Conservation (phyloP, 2,797 vertebrate genomes). For the Trematomus bernacchii region DNA sequence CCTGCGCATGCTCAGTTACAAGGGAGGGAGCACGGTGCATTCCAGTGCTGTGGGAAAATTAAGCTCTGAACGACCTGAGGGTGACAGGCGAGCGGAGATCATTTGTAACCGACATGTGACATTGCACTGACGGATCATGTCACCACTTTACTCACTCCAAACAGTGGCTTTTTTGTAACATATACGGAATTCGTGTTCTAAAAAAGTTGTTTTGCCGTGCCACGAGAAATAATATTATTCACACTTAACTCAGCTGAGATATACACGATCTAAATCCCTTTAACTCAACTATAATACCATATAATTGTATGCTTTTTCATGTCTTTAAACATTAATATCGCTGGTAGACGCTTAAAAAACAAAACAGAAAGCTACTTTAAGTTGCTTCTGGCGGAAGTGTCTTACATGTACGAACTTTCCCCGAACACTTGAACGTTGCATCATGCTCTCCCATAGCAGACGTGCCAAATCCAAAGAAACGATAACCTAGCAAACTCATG, state of each 20-base stretch:
- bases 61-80: neutral
- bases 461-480: slow-evolving; percentile 47
- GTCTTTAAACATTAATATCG: neutral
- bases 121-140: neutral
- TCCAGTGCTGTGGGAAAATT: slow-evolving; percentile 58
- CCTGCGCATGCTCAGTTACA: slow-evolving; percentile 81
- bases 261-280: neutral
- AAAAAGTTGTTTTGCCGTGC: neutral
- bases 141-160: neutral
- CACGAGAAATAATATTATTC: neutral
- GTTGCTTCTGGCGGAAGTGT: neutral
- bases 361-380: neutral
- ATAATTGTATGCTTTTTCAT: no score
- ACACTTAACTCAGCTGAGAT: neutral
- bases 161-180: neutral
- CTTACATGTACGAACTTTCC: slow-evolving; percentile 19
- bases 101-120: neutral
- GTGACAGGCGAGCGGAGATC: neutral
- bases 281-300: neutral
- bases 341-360: neutral
- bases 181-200: no score
- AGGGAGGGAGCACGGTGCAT: slow-evolving; percentile 76
- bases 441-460: slow-evolving; percentile 28
- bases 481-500: slow-evolving; percentile 1
- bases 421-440: slow-evolving; percentile 16